Percentiles rank a stretch among this genome's conserved stretches.
These are phyloP conservation scores for Tridacna gigas DNA, from an alignment of 2,888 invertebrate genomes.

Conservation along the genomic window DNA sequence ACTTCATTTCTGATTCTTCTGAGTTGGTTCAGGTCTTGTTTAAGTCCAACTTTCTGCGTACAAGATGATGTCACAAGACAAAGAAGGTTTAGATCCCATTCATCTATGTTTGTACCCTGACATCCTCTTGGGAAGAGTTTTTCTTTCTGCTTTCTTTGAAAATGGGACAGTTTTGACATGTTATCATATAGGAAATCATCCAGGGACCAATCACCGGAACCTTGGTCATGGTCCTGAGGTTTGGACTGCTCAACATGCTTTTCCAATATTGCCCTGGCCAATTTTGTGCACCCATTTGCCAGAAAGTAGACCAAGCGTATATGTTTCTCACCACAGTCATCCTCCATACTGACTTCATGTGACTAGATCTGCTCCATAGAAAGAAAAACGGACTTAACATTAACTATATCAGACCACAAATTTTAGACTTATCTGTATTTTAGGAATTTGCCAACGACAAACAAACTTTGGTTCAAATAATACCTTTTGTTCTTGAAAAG, in stretches of 20 bases:
- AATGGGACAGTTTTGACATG: neutral
- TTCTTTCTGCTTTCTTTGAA: neutral
- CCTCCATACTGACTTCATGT: too few species aligned
- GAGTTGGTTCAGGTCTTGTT: neutral
- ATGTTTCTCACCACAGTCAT: neutral
- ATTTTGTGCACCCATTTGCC: conserved; percentile 1
- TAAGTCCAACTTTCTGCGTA: neutral
- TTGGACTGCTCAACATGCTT: conserved; percentile 2
- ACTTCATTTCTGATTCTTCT: conserved; percentile 1
- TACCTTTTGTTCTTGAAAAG: too few species aligned
- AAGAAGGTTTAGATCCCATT: neutral
- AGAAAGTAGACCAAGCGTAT: neutral
- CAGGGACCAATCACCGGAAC: neutral
- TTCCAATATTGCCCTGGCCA: conserved; percentile 5
- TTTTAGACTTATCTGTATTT: too few species aligned
- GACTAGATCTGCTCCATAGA: too few species aligned
- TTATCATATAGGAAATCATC: conserved; percentile 1
- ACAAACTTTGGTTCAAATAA: too few species aligned
- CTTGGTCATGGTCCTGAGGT: neutral
- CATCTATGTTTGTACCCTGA: neutral
- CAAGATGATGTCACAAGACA: neutral
- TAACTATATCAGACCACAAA: too few species aligned
- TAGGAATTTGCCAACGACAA: too few species aligned
- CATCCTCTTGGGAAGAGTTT: conserved; percentile 1
- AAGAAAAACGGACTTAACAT: too few species aligned